Evolutionary conservation across 2,113 vertebrate genomes (phyloP).

Genomic region (Zosterops borbonicus): DNA sequence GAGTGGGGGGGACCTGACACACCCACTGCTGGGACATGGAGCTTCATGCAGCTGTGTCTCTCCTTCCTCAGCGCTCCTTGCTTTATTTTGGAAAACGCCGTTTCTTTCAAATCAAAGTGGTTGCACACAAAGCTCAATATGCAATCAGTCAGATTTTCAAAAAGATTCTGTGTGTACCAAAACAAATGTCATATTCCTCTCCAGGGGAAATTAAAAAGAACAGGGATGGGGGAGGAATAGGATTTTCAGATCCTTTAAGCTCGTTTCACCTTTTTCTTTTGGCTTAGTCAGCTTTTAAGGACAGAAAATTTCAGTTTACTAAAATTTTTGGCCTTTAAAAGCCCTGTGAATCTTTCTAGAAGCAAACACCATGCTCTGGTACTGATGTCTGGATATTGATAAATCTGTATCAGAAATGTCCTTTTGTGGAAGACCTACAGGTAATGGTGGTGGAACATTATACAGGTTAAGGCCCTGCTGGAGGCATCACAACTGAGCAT

Average conservation of each 20-base stretch:
- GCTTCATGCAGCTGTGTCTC: conserved; percentile 60
- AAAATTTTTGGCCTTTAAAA: neutral
- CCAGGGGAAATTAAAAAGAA: neutral
- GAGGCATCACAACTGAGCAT: neutral
- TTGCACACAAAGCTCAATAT: conserved; percentile 65
- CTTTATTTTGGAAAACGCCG: conserved; percentile 71
- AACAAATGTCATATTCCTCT: conserved; percentile 28
- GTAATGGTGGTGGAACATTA: neutral
- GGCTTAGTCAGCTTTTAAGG: neutral
- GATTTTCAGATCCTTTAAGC: neutral
- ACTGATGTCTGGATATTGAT: neutral
- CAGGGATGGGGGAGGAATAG: neutral
- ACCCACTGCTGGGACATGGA: conserved; percentile 46
- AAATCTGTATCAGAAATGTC: neutral
- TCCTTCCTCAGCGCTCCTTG: conserved; percentile 45
- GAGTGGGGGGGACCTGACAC: neutral
- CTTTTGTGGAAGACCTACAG: neutral
- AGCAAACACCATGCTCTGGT: neutral
- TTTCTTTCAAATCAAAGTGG: conserved; percentile 69
- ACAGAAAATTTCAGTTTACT: neutral
- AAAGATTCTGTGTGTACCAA: conserved; percentile 49
- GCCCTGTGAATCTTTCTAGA: neutral
- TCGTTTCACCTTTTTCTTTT: neutral
- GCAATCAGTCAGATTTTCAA: conserved; percentile 67
- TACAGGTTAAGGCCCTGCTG: neutral